Base-by-base conservation (phyloP, 2,888 invertebrate genomes). In the Coenonympha arcania region DNA sequence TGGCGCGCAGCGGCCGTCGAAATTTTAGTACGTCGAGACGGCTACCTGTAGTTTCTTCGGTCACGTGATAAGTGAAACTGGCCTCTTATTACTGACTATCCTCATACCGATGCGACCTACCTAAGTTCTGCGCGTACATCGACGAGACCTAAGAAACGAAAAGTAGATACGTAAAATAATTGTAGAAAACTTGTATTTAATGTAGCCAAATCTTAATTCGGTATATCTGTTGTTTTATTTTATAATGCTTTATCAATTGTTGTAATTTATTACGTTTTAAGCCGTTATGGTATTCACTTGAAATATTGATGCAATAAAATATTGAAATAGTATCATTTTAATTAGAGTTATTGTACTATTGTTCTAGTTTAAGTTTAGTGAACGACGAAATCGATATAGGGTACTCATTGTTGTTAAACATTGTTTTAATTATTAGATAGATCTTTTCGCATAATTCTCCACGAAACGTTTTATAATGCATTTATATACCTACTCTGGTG, bases 191-290 rank as follows among this genome's bases (percentile, higher is more conserved):
- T 39, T 39, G 13, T 24, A 24, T 15, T 13, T 39, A 39, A 15
- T 15, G 24, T 39, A 39, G 39, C 39, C 24, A 22, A 39, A 39
- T 39, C 22, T 24, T 24, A 24, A 24, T 39, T 39, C 24, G 9
- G 9, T 15, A 3, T 37, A 19, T 20, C 4, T 6, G 4, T 22
- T 39, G 24, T 39, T 13, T 20, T 36, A 1, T 20, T 36, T 20
- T 36, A 36, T 11, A 13, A 20, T 6, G 9, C 3, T 6, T 3
- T 37, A 39, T 11, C 2, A 24, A 24, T 6, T 22, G 9, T 13
- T 15, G 13, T 31, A 15, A 13, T 20, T 11, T 19, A 11, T n/a
- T 20, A 6, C 24, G 9, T 19, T 36, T 36, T 19, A 36, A 6
- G 19, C n/a, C n/a, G n/a, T 19, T 16, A 3, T 36, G 2, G 19